Evolutionary conservation across 1,140 invertebrate species (phyloP), one percentile per base, ranked within the genome.

Genomic region (Drosophila dunni): DNA sequence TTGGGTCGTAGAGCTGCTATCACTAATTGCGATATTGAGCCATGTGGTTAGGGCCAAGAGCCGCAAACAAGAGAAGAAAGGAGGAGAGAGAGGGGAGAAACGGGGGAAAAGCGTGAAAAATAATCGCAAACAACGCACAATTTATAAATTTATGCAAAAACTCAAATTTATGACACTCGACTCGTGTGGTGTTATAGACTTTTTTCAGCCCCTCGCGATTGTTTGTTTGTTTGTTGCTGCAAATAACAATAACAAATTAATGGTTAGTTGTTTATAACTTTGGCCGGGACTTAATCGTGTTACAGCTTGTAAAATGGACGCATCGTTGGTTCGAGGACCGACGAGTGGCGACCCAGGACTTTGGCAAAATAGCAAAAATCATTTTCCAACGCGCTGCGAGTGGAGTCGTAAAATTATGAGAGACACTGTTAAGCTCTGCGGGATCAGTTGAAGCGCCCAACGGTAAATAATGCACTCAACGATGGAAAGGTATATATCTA

Each of bases 371-470:
- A 74, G 65, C 66, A 67, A 74, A 74, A 50, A 50, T 50, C 17
- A 29, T 50, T 66, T 45, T 67, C 24, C 38, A 60, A n/a, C 46
- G 45, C 44, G 38, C 54, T 15, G 33, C 38, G 51, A 38, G 15
- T 48, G 24, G 51, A 38, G 58, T 53, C 66, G 56, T 63, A 56
- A 84, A 68, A 50, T 75, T 81, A 75, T 85, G 66, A 75, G 48
- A 42, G 65, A 48, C 42, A 71, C 61, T 58, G 53, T 75, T 78
- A 84, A 85, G 79, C 78, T 80, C 54, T 68, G 57, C 63, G 62
- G 81, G 66, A 84, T 84, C 81, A 81, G 44, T 56, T 68, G 36
- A 24, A 57, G 72, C 51, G 36, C 20, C 64, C 50, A 56, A 54
- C 64, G 64, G 60, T 84, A 73, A 84, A 84, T 79, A 60, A 84